Percentiles rank a stretch among this genome's conserved stretches.
phyloP scores from a whole-genome alignment of 2,797 vertebrate genomes.

The Eurystomus glaucurus region DNA sequence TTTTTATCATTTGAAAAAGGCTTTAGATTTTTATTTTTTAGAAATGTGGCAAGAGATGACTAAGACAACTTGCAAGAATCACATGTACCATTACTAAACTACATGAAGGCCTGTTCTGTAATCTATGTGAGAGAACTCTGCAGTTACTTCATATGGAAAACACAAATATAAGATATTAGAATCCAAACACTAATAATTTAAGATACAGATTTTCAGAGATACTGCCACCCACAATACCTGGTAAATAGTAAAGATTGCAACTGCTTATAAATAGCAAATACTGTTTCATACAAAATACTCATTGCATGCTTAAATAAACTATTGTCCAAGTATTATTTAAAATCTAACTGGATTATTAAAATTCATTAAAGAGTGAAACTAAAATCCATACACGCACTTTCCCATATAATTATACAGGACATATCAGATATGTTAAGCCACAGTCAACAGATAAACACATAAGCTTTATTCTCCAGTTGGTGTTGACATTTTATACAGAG shows the following conservation, averaged over 20 bases:
- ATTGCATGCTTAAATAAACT: neutral
- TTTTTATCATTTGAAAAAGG: neutral
- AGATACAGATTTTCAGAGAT: neutral
- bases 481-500: neutral
- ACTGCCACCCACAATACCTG: neutral
- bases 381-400: neutral
- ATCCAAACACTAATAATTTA: neutral
- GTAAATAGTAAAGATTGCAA: neutral
- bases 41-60: constrained; percentile 33
- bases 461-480: neutral
- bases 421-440: neutral
- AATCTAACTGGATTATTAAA: neutral
- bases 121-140: neutral
- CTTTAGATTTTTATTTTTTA: neutral
- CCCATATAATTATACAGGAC: neutral
- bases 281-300: neutral
- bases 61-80: constrained; percentile 42
- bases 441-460: neutral
- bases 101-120: neutral
- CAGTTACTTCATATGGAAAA: neutral
- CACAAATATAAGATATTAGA: neutral
- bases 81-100: neutral
- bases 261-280: neutral
- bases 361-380: neutral
- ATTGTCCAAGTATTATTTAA: neutral